Evolutionary conservation across 2,113 vertebrate genomes (phyloP).

Genomic region (Probosciger aterrimus): DNA sequence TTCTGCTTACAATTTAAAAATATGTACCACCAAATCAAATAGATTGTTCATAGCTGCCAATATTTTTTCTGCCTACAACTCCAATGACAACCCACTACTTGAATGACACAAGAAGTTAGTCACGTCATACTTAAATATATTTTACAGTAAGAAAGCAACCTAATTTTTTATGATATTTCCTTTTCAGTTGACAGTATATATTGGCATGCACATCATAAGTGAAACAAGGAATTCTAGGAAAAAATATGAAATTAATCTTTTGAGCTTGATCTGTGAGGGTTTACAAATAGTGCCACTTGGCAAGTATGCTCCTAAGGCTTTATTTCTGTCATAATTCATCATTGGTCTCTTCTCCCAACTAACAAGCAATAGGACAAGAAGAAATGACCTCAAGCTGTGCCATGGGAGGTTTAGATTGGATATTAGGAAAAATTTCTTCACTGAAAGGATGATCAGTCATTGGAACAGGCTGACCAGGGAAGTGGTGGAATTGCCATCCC

Average conservation of each 20-base stretch:
- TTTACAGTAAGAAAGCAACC: neutral
- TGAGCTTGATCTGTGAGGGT: neutral
- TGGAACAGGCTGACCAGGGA: too few species aligned
- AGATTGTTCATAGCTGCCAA: neutral
- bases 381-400: too few species aligned
- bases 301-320: neutral
- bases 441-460: too few species aligned
- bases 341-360: neutral
- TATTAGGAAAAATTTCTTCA: too few species aligned
- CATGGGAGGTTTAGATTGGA: too few species aligned
- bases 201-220: neutral
- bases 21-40: neutral
- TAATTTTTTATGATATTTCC: slow-evolving; percentile 23
- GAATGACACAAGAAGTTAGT: slow-evolving; percentile 1
- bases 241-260: slow-evolving; percentile 14
- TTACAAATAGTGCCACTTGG: slow-evolving; percentile 3
- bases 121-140: slow-evolving; percentile 4
- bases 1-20: slow-evolving; percentile 20
- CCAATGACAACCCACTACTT: neutral
- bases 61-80: slow-evolving; percentile 7
- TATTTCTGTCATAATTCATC: slow-evolving; percentile 14
- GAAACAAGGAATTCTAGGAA: slow-evolving; percentile 5
- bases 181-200: neutral
- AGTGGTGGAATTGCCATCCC: too few species aligned
- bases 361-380: too few species aligned